Percentiles rank a stretch among this genome's conserved stretches.
Conservation (phyloP, 2,113 vertebrate species). For the Egretta garzetta region DNA sequence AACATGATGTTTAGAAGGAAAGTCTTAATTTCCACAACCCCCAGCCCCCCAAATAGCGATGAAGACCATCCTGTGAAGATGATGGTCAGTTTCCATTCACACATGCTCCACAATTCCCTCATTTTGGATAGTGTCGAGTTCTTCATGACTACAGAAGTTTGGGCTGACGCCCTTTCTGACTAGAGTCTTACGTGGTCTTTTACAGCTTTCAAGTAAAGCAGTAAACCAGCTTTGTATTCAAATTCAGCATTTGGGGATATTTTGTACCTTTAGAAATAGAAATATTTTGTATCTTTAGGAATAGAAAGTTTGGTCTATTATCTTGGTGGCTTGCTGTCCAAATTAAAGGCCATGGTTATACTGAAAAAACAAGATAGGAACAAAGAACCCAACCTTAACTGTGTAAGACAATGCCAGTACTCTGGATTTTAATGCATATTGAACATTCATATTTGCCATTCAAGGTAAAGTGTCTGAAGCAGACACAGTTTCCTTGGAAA, state of each 20-base stretch:
- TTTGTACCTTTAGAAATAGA: neutral
- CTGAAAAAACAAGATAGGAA: neutral
- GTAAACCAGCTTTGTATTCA: neutral
- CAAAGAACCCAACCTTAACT: neutral
- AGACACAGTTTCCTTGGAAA: neutral
- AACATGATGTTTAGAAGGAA: neutral
- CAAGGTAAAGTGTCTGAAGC: neutral
- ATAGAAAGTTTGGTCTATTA: neutral
- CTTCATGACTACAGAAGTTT: neutral
- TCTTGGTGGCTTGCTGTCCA: neutral
- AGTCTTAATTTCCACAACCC: neutral
- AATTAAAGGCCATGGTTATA: neutral
- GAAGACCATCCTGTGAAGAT: neutral
- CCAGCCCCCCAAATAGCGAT: neutral
- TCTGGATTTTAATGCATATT: neutral
- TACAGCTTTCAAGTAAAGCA: neutral
- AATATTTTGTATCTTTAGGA: neutral
- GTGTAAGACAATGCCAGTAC: neutral
- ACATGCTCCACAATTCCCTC: rapidly evolving
- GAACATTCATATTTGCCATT: neutral
- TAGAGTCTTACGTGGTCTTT: neutral
- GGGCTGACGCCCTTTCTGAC: neutral
- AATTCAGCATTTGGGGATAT: neutral
- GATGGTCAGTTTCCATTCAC: neutral
- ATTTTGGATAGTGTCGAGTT: neutral